phyloP scores from a whole-genome alignment of 2,797 vertebrate species.

The Rhincodon typus region DNA sequence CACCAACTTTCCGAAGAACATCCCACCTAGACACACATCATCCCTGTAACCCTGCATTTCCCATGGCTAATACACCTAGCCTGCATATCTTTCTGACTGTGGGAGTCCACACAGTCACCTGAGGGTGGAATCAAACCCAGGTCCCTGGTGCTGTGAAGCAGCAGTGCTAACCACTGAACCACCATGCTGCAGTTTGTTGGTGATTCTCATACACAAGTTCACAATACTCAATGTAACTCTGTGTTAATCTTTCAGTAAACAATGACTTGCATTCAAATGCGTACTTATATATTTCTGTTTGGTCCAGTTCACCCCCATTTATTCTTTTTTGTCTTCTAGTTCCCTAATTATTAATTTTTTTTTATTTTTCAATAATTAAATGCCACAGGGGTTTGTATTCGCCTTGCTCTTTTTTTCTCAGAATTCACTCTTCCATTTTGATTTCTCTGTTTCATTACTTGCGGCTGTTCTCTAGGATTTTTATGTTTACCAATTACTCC shows the following conservation, averaged over 20 bases:
- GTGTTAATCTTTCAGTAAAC: neutral
- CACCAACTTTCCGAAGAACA: too few species aligned
- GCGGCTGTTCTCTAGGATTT: too few species aligned
- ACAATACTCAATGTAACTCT: neutral
- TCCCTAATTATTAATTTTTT: neutral
- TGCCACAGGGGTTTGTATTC: neutral
- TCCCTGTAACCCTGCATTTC: too few species aligned
- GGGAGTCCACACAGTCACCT: too few species aligned
- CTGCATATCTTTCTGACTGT: too few species aligned
- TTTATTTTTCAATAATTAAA: neutral
- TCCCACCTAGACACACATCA: too few species aligned
- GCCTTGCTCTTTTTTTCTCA: neutral
- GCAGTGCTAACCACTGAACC: too few species aligned
- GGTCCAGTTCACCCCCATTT: neutral
- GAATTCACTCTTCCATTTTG: neutral
- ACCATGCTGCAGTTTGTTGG: neutral
- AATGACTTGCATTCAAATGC: neutral
- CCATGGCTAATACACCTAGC: too few species aligned
- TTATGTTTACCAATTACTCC: neutral
- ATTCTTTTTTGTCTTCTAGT: neutral
- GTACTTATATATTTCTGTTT: neutral
- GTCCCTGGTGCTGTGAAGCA: too few species aligned
- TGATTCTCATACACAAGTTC: neutral
- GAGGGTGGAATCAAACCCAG: too few species aligned
- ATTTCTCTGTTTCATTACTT: neutral